These are phyloP conservation scores for Drosophila albomicans DNA, from an alignment of 1,140 invertebrate genomes.

Conservation along the genomic window DNA sequence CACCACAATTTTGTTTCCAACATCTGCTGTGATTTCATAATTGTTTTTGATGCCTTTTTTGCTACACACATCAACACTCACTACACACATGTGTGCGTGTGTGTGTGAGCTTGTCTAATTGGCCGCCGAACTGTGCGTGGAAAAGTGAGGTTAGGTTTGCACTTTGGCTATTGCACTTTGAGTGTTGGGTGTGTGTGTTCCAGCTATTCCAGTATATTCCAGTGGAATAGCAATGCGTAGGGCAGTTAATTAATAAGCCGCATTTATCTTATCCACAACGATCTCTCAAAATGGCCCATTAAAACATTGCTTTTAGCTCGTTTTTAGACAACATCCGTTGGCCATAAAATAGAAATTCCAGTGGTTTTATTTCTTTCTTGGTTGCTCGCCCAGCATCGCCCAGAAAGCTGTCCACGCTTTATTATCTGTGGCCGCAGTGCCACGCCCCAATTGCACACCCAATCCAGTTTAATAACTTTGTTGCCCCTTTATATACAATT, in stretches of 20 bases:
- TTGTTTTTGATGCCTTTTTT: constrained; percentile 78
- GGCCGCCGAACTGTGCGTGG: constrained; percentile 8
- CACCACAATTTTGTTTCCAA: constrained; percentile 77
- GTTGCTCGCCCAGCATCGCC: constrained; percentile 15
- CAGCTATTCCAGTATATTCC: neutral
- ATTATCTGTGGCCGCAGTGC: constrained; percentile 54
- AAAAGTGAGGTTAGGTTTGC: constrained; percentile 9
- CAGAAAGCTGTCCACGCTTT: constrained; percentile 65
- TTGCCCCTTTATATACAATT: constrained; percentile 34
- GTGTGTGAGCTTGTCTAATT: constrained; percentile 48
- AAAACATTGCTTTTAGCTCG: constrained; percentile 58
- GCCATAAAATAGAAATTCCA: constrained; percentile 72
- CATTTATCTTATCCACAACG: constrained; percentile 59
- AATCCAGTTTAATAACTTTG: constrained; percentile 81
- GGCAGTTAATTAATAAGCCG: constrained; percentile 35
- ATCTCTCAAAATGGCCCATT: constrained; percentile 66
- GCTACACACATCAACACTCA: constrained; percentile 54
- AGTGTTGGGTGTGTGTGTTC: constrained; percentile 31
- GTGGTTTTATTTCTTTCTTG: constrained; percentile 28
- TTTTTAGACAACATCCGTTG: constrained; percentile 55
- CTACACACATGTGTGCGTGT: constrained; percentile 30
- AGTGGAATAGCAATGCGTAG: constrained; percentile 6
- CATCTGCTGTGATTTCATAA: constrained; percentile 84
- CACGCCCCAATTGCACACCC: constrained; percentile 75
- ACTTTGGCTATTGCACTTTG: constrained; percentile 21